Evolutionary conservation across 2,113 vertebrate species (phyloP).

Genomic region (Helogale parvula): DNA sequence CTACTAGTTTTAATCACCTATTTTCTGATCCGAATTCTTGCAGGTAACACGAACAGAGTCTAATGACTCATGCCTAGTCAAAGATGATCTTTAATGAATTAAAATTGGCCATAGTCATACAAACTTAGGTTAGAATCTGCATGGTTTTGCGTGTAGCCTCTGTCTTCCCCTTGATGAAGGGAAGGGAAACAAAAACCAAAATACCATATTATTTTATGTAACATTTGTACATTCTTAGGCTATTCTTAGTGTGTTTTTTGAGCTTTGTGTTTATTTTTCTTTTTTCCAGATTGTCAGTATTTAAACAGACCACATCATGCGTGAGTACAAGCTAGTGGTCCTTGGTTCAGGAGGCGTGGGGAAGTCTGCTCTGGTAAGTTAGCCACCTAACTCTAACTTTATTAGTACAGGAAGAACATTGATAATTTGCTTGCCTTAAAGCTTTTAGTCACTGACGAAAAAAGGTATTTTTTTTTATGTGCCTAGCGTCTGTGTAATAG

Average conservation of each 20-base stretch:
- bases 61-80: neutral
- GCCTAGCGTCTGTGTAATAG: neutral
- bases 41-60: neutral
- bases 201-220: neutral
- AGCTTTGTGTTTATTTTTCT: neutral
- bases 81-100: neutral
- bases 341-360: constrained; percentile 99
- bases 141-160: neutral
- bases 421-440: neutral
- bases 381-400: neutral
- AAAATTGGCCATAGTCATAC: neutral
- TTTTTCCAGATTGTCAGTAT: constrained; percentile 88
- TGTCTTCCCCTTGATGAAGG: neutral
- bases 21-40: constrained; percentile 42
- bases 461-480: constrained; percentile 6
- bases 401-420: neutral
- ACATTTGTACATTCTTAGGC: neutral
- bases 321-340: constrained; percentile 99
- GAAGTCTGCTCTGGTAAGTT: constrained; percentile 99
- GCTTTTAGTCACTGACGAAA: neutral
- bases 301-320: constrained; percentile 95
- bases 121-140: neutral
- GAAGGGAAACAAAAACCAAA: neutral
- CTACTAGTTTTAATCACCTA: constrained; percentile 24
- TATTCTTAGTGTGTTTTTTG: constrained; percentile 37